Conservation (phyloP, 1,140 invertebrate genomes). For the Himalopsyche phryganea region DNA sequence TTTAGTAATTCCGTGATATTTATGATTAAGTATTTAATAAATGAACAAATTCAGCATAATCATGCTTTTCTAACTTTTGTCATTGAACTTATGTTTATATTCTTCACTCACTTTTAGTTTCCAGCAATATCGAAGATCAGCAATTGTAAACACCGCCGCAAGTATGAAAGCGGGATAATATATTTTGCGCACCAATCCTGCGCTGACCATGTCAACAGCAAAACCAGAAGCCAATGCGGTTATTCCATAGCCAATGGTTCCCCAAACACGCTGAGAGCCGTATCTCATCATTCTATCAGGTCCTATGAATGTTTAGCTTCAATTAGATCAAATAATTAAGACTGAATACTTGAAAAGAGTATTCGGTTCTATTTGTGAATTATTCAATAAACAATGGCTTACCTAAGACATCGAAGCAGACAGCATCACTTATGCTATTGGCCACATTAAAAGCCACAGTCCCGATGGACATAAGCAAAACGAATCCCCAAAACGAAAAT, state of each 20-base stretch:
- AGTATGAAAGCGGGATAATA: conserved; percentile 69
- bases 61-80: no score
- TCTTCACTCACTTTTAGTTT: conserved; percentile 59
- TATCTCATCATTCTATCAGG: conserved; percentile 62
- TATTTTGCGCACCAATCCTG: conserved; percentile 51
- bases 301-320: no score
- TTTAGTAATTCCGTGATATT: background rate
- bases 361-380: no score
- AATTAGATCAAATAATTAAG: no score
- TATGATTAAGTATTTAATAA: no score
- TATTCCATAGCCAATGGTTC: conserved; percentile 69
- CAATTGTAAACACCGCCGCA: conserved; percentile 56
- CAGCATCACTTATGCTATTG: conserved; percentile 74
- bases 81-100: no score
- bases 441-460: conserved; percentile 72
- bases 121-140: conserved; percentile 63
- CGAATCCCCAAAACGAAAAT: conserved; percentile 67
- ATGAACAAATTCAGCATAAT: no score
- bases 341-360: no score
- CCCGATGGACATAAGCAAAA: conserved; percentile 65
- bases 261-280: conserved; percentile 74
- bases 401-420: conserved; percentile 79
- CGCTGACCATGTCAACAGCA: conserved; percentile 57
- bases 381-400: no score
- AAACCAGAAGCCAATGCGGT: conserved; percentile 66